Conservation (phyloP, 2,113 vertebrate genomes). For the Himantopus leucocephalus region DNA sequence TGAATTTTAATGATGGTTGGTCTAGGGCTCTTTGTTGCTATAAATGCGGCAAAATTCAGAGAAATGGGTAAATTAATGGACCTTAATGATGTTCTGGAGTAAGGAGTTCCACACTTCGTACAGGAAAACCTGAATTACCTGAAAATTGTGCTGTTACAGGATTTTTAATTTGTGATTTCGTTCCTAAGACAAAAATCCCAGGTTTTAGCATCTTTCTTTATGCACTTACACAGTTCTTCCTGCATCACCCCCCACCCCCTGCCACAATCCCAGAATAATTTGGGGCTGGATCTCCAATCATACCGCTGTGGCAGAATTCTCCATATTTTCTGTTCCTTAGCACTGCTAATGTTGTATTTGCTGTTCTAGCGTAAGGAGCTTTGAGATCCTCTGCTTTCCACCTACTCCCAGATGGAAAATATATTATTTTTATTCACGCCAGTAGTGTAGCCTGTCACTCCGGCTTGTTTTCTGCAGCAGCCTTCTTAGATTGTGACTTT, state of each 20-base stretch:
- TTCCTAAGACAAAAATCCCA: not conserved
- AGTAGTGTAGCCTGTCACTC: not conserved
- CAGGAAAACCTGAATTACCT: not conserved
- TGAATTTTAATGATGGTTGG: not conserved
- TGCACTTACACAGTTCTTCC: not conserved
- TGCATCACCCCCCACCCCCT: not conserved
- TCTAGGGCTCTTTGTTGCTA: not conserved
- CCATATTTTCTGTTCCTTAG: not conserved
- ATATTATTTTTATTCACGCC: not conserved
- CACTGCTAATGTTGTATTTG: not conserved
- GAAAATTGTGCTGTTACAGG: not conserved
- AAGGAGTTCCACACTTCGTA: fast-evolving
- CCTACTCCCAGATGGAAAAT: not conserved
- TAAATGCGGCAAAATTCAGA: not conserved
- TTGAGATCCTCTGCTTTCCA: not conserved
- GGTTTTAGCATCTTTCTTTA: not conserved
- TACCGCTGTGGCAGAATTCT: not conserved
- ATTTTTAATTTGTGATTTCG: not conserved
- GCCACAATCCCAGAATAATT: not conserved
- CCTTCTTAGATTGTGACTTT: not conserved
- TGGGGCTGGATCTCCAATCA: not conserved
- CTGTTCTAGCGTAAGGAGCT: not conserved
- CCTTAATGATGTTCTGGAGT: not conserved
- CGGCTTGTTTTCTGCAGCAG: not conserved
- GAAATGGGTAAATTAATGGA: not conserved